Evolutionary conservation across 2,888 invertebrate genomes (phyloP).

Genomic region (Drosophila meridiana): DNA sequence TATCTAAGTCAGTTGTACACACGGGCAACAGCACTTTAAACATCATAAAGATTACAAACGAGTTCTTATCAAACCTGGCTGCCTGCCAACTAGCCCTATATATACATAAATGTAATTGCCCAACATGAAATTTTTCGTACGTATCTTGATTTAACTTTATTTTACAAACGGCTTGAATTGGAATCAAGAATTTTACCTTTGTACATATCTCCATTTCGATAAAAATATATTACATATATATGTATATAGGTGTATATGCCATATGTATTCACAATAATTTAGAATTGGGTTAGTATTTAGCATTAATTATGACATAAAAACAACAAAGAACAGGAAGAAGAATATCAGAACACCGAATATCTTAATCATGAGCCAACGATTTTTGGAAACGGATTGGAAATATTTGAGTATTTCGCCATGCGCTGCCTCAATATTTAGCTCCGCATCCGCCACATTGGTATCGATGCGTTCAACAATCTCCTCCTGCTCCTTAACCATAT

Average conservation of each 20-base stretch:
- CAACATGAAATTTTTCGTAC: slow-evolving; percentile 21
- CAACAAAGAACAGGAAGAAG: slow-evolving; percentile 99
- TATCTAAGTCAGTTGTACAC: slow-evolving; percentile 1
- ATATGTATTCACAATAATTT: slow-evolving; percentile 62
- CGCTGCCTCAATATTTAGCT: slow-evolving; percentile 98
- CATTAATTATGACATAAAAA: slow-evolving; percentile 95
- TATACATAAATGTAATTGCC: slow-evolving; percentile 13
- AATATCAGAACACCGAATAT: slow-evolving; percentile 99
- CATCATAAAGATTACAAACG: slow-evolving; percentile 48
- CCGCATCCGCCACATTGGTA: slow-evolving; percentile 97
- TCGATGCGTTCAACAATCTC: slow-evolving; percentile 99
- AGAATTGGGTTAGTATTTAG: slow-evolving; percentile 42
- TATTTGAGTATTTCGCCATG: slow-evolving; percentile 98
- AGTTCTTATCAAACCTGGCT: slow-evolving; percentile 42
- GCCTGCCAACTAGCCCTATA: background rate
- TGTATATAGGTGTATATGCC: slow-evolving; percentile 34
- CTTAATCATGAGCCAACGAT: slow-evolving; percentile 99
- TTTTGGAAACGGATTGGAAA: slow-evolving; percentile 98
- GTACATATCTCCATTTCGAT: slow-evolving; percentile 44
- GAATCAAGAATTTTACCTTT: slow-evolving; percentile 36
- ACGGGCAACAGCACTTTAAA: slow-evolving; percentile 10
- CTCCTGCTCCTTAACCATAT: slow-evolving; percentile 94
- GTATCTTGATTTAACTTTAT: slow-evolving; percentile 61
- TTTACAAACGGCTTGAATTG: slow-evolving; percentile 49
- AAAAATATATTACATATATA: slow-evolving; percentile 52